phyloP scores from a whole-genome alignment of 1,140 invertebrate species.

The Bombus superbus region DNA sequence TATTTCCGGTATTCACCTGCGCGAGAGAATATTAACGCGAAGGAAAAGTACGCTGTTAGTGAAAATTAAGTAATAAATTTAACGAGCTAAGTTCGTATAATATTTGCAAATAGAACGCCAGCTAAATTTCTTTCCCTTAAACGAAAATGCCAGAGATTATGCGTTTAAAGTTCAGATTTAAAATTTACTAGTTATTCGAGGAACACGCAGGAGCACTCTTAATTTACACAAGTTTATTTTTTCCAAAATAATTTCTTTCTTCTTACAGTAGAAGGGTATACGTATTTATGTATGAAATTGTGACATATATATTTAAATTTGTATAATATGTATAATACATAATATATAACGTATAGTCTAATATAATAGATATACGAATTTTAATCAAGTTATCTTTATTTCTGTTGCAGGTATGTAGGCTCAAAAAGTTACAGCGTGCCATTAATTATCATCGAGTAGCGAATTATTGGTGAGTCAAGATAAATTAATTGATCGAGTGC shows the following conservation, averaged over 20 bases:
- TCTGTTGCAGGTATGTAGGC: slow-evolving; percentile 34
- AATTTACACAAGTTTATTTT: too few relatives aligned
- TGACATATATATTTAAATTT: too few relatives aligned
- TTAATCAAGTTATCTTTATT: neutral
- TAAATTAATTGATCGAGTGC: too few relatives aligned
- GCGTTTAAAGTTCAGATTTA: neutral
- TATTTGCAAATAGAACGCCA: neutral
- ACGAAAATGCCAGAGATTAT: neutral
- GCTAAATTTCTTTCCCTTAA: neutral
- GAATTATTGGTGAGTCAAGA: neutral
- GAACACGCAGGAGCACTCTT: too few relatives aligned
- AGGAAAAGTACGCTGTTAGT: neutral
- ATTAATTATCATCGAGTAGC: neutral
- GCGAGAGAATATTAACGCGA: neutral
- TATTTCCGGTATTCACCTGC: neutral
- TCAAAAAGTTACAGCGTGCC: neutral
- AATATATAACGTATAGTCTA: too few relatives aligned
- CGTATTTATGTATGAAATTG: too few relatives aligned
- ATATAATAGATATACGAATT: neutral
- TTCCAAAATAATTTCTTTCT: too few relatives aligned
- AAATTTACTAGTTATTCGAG: neutral
- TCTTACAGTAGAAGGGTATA: too few relatives aligned
- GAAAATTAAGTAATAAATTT: neutral
- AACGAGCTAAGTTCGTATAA: neutral
- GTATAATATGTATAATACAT: too few relatives aligned